A percentile compares a stretch with the other conserved stretches of the same genome.
phyloP scores from a whole-genome alignment of 2,797 vertebrate species.

The Prunella strophiata region DNA sequence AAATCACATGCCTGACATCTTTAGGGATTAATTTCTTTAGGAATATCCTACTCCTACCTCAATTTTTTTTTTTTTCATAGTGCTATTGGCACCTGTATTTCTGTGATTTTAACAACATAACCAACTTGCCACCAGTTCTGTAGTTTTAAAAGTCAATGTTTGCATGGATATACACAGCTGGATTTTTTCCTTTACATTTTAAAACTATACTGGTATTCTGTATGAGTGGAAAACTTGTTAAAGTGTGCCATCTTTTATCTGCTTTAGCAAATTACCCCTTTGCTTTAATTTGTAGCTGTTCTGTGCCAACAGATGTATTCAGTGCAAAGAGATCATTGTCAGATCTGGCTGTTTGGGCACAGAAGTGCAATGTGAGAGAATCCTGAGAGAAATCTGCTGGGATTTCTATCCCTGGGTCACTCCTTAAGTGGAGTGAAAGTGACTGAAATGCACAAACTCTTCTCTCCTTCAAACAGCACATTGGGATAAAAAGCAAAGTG shows the following conservation, averaged over 20 bases:
- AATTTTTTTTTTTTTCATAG: accelerated
- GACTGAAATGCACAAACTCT: not conserved
- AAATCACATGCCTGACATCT: not conserved
- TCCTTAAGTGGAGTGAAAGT: not conserved
- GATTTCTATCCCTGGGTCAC: not conserved
- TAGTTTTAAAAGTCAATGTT: not conserved
- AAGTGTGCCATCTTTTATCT: not conserved
- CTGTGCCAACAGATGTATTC: not conserved
- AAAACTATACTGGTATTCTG: not conserved
- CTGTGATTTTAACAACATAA: not conserved
- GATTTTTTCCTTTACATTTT: not conserved
- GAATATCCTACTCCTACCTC: not conserved
- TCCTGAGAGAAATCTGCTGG: not conserved
- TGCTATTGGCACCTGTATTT: not conserved
- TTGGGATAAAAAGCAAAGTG: not conserved
- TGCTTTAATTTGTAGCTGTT: not conserved
- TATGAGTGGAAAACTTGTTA: not conserved
- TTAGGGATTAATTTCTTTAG: not conserved
- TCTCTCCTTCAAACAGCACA: not conserved
- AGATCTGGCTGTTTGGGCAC: not conserved
- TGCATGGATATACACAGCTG: not conserved
- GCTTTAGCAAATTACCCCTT: not conserved
- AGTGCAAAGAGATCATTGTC: not conserved
- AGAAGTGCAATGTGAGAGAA: not conserved
- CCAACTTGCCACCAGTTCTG: not conserved